Percentiles rank a stretch among this genome's conserved stretches.
phyloP scores from a whole-genome alignment of 1,140 invertebrate species.

The Cotesia glomerata region DNA sequence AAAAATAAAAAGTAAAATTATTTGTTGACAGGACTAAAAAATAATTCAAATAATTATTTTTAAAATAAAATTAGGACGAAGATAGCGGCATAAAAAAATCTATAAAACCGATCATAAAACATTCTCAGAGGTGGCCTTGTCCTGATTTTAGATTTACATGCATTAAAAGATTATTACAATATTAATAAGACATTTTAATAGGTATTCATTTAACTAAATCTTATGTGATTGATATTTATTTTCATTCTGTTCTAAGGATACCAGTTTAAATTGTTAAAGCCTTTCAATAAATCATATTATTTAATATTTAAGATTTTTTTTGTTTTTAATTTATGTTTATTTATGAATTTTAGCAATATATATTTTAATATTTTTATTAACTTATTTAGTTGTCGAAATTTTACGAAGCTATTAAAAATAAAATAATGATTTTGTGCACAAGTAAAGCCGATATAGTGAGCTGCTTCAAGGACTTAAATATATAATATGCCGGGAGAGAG shows the following conservation, averaged over 20 bases:
- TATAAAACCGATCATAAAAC: conserved; percentile 40
- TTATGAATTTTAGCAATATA: no score
- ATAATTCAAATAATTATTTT: neutral
- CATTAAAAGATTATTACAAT: conserved; percentile 50
- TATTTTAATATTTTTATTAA: no score
- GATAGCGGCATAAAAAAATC: conserved; percentile 5
- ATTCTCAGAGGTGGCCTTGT: conserved; percentile 49
- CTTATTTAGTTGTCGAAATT: no score
- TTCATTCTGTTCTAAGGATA: neutral
- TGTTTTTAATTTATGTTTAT: neutral
- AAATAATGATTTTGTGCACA: no score
- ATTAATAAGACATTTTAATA: conserved; percentile 10
- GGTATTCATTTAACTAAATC: neutral
- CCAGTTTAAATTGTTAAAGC: neutral
- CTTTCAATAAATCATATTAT: neutral
- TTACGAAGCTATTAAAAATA: no score
- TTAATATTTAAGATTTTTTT: neutral
- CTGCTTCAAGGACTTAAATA: no score
- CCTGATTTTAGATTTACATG: conserved; percentile 48
- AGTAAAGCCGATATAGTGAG: no score
- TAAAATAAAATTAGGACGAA: conserved; percentile 2
- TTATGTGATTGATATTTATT: neutral
- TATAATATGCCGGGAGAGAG: neutral
- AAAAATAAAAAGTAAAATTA: neutral
- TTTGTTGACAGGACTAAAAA: neutral